These are phyloP conservation scores for Carettochelys insculpta DNA, from an alignment of 2,113 vertebrate species.

Conservation along the genomic window DNA sequence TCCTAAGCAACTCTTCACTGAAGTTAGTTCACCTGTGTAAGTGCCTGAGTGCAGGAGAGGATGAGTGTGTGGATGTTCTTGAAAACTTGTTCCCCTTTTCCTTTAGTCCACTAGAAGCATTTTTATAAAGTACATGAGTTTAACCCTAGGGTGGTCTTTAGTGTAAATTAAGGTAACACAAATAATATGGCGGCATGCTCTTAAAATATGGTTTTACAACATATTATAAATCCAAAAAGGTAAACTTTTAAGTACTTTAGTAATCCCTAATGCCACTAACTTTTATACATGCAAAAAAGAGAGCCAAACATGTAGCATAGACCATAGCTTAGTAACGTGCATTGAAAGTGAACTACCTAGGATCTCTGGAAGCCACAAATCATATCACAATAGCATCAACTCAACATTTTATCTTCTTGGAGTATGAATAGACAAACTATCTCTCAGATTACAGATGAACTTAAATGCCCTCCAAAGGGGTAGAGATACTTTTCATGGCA, in stretches of 20 bases:
- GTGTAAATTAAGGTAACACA: too few relatives aligned
- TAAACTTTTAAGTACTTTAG: background rate
- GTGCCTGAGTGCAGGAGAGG: too few relatives aligned
- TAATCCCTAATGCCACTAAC: background rate
- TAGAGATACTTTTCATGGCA: background rate
- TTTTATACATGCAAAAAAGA: background rate
- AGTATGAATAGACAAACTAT: background rate
- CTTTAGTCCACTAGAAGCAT: too few relatives aligned
- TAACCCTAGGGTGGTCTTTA: too few relatives aligned
- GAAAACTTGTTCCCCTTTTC: too few relatives aligned
- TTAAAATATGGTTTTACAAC: conserved; percentile 1
- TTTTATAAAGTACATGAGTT: too few relatives aligned
- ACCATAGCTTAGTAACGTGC: background rate
- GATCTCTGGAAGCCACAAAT: background rate
- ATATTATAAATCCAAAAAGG: background rate
- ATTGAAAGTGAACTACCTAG: background rate
- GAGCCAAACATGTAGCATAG: conserved; percentile 19
- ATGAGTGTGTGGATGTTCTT: too few relatives aligned
- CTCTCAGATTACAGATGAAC: background rate
- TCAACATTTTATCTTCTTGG: background rate
- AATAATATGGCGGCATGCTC: background rate
- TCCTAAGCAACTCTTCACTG: too few relatives aligned
- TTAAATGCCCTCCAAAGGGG: too few relatives aligned
- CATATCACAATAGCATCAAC: background rate
- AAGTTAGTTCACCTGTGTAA: too few relatives aligned